Evolutionary conservation across 2,888 invertebrate species (phyloP).

Genomic region (Doris montereyensis): DNA sequence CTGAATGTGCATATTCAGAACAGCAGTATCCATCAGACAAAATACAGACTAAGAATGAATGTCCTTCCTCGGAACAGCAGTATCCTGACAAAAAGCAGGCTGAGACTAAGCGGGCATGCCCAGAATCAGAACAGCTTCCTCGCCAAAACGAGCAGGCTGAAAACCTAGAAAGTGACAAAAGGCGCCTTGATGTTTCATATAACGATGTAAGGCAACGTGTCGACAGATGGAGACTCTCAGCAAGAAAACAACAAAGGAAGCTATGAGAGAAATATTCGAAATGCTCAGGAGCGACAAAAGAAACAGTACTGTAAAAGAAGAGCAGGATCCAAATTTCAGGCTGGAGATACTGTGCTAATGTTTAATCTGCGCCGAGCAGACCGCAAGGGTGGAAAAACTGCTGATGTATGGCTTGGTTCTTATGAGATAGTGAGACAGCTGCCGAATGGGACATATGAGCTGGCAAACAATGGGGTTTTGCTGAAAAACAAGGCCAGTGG

Average conservation of each 20-base stretch:
- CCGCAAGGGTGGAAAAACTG: slow-evolving; percentile 20
- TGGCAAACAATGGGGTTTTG: slow-evolving; percentile 8
- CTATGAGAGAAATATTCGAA: slow-evolving; percentile 4
- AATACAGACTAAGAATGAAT: not conserved
- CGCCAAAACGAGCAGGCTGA: not conserved
- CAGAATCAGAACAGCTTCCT: not conserved
- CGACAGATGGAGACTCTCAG: slow-evolving; percentile 4
- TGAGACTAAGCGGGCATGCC: not conserved
- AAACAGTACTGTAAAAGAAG: not conserved
- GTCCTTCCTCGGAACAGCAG: not conserved
- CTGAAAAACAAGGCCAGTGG: slow-evolving; percentile 18
- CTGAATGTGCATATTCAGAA: slow-evolving; percentile 9
- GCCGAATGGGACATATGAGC: slow-evolving; percentile 18
- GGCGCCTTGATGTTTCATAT: not conserved
- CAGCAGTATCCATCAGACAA: not conserved
- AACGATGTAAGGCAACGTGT: not conserved
- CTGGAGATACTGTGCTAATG: slow-evolving; percentile 3
- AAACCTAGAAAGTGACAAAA: not conserved
- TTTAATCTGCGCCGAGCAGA: slow-evolving; percentile 1
- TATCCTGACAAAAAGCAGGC: not conserved
- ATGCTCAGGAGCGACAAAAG: slow-evolving; percentile 7
- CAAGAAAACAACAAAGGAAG: not conserved
- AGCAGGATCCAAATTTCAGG: slow-evolving; percentile 14
- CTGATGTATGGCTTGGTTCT: slow-evolving; percentile 10
- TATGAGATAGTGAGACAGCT: slow-evolving; percentile 18